These are phyloP conservation scores for Cochlearius cochlearius DNA, from an alignment of 2,113 vertebrate species.

Conservation along the genomic window DNA sequence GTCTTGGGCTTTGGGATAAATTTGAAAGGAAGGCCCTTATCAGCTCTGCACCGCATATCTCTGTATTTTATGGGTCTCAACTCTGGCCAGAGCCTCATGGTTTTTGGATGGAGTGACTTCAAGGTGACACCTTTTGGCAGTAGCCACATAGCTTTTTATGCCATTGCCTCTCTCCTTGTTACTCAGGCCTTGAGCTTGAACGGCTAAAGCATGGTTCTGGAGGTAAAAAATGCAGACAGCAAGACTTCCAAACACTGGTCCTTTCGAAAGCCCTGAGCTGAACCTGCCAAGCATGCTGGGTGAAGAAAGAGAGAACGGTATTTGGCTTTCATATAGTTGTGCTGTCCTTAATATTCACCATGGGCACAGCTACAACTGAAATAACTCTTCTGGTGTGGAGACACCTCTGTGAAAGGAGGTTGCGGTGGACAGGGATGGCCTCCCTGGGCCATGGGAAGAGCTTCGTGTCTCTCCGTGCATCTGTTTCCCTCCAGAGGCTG, in stretches of 20 bases:
- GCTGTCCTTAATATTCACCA: not conserved
- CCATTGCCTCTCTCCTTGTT: not conserved
- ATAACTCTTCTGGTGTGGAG: not conserved
- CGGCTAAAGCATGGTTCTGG: not conserved
- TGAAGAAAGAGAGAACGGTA: not conserved
- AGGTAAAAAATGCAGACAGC: not conserved
- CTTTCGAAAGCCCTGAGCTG: not conserved
- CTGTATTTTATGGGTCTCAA: not conserved
- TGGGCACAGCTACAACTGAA: not conserved
- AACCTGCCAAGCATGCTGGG: not conserved
- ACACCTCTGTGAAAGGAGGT: not conserved
- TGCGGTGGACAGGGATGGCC: not conserved
- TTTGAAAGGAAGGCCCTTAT: constrained; percentile 39
- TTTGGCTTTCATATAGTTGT: not conserved
- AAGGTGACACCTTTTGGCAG: not conserved
- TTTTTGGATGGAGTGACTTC: not conserved
- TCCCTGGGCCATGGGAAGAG: not conserved
- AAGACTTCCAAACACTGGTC: not conserved
- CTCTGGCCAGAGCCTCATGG: not conserved
- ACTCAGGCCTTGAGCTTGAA: not conserved
- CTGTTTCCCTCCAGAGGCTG: not conserved
- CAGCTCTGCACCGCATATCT: not conserved
- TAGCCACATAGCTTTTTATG: not conserved
- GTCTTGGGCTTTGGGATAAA: constrained; percentile 8
- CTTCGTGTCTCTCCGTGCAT: not conserved